Conservation (phyloP, 2,888 invertebrate genomes). For the Kryphioiulus occultus region DNA sequence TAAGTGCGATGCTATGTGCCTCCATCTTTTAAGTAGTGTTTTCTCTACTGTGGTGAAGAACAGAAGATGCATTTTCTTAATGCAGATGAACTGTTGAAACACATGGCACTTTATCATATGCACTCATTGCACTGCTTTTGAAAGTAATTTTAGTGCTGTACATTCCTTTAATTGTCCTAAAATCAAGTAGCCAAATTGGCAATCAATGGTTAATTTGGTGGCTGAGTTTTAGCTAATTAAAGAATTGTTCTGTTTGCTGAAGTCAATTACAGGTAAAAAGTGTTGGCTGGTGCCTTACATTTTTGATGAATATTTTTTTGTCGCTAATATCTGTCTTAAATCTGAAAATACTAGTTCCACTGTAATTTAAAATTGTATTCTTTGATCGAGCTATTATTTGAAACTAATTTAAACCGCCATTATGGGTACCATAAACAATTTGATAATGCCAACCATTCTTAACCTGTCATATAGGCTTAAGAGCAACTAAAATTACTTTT, state of each 20-base stretch:
- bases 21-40: background rate
- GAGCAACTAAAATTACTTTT: too few species aligned
- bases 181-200: background rate
- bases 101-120: too few species aligned
- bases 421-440: background rate
- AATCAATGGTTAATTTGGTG: background rate
- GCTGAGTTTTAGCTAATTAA: background rate
- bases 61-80: background rate
- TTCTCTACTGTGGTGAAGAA: background rate
- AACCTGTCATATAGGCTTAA: too few species aligned
- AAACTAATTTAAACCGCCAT: too few species aligned
- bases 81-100: too few species aligned
- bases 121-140: too few species aligned
- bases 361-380: background rate
- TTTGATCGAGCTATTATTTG: too few species aligned
- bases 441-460: background rate
- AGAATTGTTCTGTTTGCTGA: background rate
- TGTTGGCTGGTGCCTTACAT: background rate
- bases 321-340: background rate
- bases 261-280: background rate
- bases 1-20: constrained; percentile 22
- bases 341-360: background rate
- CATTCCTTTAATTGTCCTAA: too few species aligned
- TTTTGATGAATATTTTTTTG: too few species aligned
- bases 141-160: background rate